These are phyloP conservation scores for Oreonectes daqikongensis DNA, from an alignment of 2,797 vertebrate species.

Conservation along the genomic window DNA sequence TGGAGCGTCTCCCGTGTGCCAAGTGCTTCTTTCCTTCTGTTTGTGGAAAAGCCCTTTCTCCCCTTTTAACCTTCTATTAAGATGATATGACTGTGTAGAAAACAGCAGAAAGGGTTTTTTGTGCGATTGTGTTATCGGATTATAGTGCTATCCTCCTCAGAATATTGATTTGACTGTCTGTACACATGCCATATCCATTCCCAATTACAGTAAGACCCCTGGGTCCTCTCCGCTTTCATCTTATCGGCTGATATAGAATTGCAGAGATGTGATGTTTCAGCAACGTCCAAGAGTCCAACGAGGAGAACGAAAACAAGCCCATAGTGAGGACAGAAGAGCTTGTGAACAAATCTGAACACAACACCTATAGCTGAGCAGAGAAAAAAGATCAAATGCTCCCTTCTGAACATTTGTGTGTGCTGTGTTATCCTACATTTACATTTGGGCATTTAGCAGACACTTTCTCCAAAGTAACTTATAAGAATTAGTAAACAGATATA, in stretches of 20 bases:
- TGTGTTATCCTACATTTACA: too few relatives aligned
- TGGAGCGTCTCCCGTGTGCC: constrained; percentile 20
- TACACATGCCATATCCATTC: constrained; percentile 56
- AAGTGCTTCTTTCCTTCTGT: constrained; percentile 21
- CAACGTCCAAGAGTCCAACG: constrained; percentile 20
- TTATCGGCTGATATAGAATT: constrained; percentile 28
- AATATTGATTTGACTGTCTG: constrained; percentile 56
- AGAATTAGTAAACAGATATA: too few relatives aligned
- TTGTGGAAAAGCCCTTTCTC: constrained; percentile 14
- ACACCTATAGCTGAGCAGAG: too few relatives aligned
- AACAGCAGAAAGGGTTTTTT: constrained; percentile 20
- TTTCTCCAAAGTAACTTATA: too few relatives aligned
- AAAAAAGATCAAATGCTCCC: too few relatives aligned
- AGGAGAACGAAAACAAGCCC: not conserved
- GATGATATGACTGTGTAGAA: constrained; percentile 43
- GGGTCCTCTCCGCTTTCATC: constrained; percentile 46
- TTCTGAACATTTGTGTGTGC: too few relatives aligned
- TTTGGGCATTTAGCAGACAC: too few relatives aligned
- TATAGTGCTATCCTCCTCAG: constrained; percentile 47
- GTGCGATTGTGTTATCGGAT: constrained; percentile 53
- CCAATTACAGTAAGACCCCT: constrained; percentile 55
- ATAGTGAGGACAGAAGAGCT: not conserved
- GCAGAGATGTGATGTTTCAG: constrained; percentile 48
- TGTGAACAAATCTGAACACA: too few relatives aligned
- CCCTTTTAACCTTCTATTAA: constrained; percentile 48